Evolutionary conservation across 53 echinoderm and acorn worm species (phyloP).

Genomic region (Holothuria scabra): DNA sequence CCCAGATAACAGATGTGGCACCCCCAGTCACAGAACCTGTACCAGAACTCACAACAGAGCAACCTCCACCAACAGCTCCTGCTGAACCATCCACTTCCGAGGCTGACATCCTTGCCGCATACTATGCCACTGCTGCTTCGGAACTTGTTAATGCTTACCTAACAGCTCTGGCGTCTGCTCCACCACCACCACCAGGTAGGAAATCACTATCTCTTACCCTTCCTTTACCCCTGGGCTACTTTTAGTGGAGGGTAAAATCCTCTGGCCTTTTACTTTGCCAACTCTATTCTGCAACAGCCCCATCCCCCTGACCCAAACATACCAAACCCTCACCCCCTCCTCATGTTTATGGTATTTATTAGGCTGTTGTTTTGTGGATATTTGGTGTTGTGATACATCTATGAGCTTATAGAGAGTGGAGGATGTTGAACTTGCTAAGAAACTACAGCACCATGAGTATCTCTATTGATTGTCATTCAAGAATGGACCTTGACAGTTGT

Average conservation of each 20-base stretch:
- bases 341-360: too few species aligned
- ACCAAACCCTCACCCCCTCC: too few species aligned
- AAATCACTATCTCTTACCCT: background rate
- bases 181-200: constrained; percentile 59
- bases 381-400: too few species aligned
- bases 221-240: background rate
- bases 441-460: too few species aligned
- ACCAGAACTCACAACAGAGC: background rate
- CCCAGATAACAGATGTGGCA: constrained; percentile 30
- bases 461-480: too few species aligned
- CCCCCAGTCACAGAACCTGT: constrained; percentile 37
- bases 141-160: constrained; percentile 50
- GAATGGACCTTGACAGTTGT: too few species aligned
- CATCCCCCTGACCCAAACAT: too few species aligned
- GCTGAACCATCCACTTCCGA: background rate
- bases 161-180: constrained; percentile 29
- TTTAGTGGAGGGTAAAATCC: background rate
- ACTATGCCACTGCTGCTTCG: constrained; percentile 45
- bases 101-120: constrained; percentile 9
- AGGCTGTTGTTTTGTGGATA: too few species aligned
- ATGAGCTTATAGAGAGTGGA: too few species aligned
- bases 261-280: too few species aligned
- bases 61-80: background rate
- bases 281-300: too few species aligned
- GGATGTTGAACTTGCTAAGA: too few species aligned